Percentiles rank a stretch among this genome's conserved stretches.
Conservation (phyloP, 1,140 invertebrate species). For the Stegodyphus mimosarum region DNA sequence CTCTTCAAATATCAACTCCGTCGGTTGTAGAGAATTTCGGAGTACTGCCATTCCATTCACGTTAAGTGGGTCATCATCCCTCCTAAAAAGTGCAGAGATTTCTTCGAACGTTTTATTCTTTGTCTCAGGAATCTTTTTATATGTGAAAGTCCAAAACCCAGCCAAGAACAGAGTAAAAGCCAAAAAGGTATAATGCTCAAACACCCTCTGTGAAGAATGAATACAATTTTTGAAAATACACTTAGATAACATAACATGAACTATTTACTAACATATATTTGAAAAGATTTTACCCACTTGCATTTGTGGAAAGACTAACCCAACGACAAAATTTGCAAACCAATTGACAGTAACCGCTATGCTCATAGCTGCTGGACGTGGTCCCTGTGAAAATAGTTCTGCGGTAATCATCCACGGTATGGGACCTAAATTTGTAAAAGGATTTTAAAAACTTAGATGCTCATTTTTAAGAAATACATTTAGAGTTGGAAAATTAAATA, state of each 20-base stretch:
- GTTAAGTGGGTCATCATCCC: conserved; percentile 44
- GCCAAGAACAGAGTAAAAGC: conserved; percentile 95
- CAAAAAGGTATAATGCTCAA: conserved; percentile 96
- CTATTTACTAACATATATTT: neutral
- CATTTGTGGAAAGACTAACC: conserved; percentile 93
- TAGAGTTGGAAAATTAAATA: too few relatives aligned
- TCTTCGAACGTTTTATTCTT: conserved; percentile 99
- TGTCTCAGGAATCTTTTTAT: conserved; percentile 97
- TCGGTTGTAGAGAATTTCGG: conserved; percentile 40
- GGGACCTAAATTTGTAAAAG: conserved; percentile 73
- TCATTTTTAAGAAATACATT: too few relatives aligned
- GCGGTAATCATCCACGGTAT: conserved; percentile 99
- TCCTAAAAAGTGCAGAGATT: conserved; percentile 82
- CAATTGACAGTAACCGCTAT: conserved; percentile 98
- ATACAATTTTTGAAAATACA: neutral
- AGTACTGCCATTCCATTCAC: conserved; percentile 45
- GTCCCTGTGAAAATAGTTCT: conserved; percentile 96
- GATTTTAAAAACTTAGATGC: too few relatives aligned
- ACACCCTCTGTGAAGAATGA: conserved; percentile 75
- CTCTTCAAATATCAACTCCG: conserved; percentile 45
- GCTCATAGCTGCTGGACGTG: conserved; percentile 97
- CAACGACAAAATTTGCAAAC: conserved; percentile 97
- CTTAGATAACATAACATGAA: neutral
- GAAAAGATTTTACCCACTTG: conserved; percentile 73
- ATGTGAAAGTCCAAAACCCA: conserved; percentile 97